Conservation (phyloP, 30 jellyfish, hydroid and myxozoan genomes). For the Hydractinia symbiolongicarpus region DNA sequence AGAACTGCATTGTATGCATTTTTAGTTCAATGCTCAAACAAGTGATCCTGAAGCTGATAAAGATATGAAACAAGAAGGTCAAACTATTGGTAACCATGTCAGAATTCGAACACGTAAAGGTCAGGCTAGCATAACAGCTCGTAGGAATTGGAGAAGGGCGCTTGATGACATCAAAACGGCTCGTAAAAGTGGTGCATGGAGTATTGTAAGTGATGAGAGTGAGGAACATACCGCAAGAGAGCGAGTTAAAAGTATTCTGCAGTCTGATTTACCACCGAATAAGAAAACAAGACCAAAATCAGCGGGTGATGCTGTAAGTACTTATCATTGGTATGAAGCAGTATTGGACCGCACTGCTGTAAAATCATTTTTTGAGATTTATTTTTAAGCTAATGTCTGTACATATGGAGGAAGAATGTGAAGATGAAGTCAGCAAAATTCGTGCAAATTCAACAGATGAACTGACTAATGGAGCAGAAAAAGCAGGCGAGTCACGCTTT, state of each 20-base stretch:
- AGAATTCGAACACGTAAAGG: not conserved
- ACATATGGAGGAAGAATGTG: constrained; percentile 6
- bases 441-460: not conserved
- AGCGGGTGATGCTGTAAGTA: constrained; percentile 37
- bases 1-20: not conserved
- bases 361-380: too few species aligned
- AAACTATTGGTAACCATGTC: not conserved
- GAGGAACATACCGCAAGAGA: constrained; percentile 54
- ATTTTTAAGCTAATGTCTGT: too few species aligned
- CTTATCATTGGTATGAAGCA: not conserved
- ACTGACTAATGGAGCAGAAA: not conserved
- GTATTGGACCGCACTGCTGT: not conserved
- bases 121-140: constrained; percentile 21
- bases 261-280: not conserved
- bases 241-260: constrained; percentile 40
- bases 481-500: not conserved
- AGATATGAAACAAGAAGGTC: constrained; percentile 28
- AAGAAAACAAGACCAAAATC: constrained; percentile 27
- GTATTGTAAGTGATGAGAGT: constrained; percentile 22
- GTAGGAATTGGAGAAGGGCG: constrained; percentile 40
- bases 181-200: constrained; percentile 33
- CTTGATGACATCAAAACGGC: constrained; percentile 39
- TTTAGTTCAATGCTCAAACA: constrained; percentile 25
- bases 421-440: constrained; percentile 28
- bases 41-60: constrained; percentile 54